Conservation (phyloP, 2,888 invertebrate species). For the Lumbricus terrestris region DNA sequence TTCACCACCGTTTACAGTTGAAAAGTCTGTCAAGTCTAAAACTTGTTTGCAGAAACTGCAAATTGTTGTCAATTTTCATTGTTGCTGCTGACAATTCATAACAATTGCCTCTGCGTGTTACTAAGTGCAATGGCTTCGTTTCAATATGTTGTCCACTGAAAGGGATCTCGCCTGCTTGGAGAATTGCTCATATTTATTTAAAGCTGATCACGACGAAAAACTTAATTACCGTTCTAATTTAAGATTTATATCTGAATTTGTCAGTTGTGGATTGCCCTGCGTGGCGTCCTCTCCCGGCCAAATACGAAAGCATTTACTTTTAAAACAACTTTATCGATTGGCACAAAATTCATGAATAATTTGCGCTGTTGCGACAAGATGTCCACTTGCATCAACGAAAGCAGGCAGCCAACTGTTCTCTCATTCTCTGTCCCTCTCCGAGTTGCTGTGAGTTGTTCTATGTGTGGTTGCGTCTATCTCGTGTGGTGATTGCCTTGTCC, state of each 20-base stretch:
- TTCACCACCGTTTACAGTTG: neutral
- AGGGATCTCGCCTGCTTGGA: neutral
- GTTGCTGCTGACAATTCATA: neutral
- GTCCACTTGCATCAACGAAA: neutral
- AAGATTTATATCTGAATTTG: conserved; percentile 11
- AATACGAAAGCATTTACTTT: conserved; percentile 13
- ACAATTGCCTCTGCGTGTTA: neutral
- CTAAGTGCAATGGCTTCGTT: neutral
- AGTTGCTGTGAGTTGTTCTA: neutral
- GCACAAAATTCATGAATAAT: conserved; percentile 16
- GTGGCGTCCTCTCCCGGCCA: neutral
- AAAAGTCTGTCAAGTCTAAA: neutral
- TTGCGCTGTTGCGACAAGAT: conserved; percentile 5
- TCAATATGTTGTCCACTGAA: neutral
- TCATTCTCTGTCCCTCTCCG: neutral
- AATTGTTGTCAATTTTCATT: neutral
- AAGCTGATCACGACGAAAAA: neutral
- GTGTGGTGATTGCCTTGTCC: neutral
- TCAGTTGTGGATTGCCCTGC: neutral
- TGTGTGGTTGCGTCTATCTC: neutral
- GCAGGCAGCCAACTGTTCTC: neutral
- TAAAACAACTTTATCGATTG: conserved; percentile 13
- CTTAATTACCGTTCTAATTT: conserved; percentile 8
- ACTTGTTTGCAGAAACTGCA: neutral
- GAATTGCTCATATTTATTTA: conserved; percentile 3